Base-by-base conservation (phyloP, 2,797 vertebrate species). In the Eospalax fontanierii region DNA sequence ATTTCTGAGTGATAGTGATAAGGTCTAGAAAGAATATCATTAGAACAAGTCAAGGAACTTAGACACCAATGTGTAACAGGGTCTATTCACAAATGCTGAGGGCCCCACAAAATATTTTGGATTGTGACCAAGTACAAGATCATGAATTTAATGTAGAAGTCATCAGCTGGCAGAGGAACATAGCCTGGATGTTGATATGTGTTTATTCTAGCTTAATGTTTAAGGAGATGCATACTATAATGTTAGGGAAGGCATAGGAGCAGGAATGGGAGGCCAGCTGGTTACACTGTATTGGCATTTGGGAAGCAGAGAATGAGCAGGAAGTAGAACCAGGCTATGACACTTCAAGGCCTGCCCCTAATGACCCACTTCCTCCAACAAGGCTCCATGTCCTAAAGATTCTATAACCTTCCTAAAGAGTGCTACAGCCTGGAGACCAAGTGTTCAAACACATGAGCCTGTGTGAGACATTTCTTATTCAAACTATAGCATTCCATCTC, bases 1-100 rank as follows among this genome's bases (percentile, higher is more conserved):
- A 61, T 84, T 75, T 84, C n/a, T 81, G n/a, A 76, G 84, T 87
- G n/a, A 75, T 65, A 30, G 84, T 50, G 70, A 76, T 19, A 73
- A 74, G 12, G 10, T 50, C 73, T 87, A 6, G 61, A 80, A n/a
- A 61, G 46, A 83, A 38, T 87, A 80, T 66, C 46, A 61, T 57
- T 46, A 87, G 18, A 70, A 4, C 5, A 54, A 87, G 24, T 73
- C 18, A 73, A 71, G 30, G 7, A 87, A 90, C 8, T 71, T 80
- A 8, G 54, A 82, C 8, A 4, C 11, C 38, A 87, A 43, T 40
- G 2, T 90, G 16, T 86, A 80, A 66, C 74, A 79, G 24, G n/a
- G 40, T 79, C 40, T 83, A 40, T 70, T 35, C 7, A 83, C 9
- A 75, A 93, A 89, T 65, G 14, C 38, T 21, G 33, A 78, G n/a